Conservation (phyloP, 2,113 vertebrate genomes). For the Camelus dromedarius region DNA sequence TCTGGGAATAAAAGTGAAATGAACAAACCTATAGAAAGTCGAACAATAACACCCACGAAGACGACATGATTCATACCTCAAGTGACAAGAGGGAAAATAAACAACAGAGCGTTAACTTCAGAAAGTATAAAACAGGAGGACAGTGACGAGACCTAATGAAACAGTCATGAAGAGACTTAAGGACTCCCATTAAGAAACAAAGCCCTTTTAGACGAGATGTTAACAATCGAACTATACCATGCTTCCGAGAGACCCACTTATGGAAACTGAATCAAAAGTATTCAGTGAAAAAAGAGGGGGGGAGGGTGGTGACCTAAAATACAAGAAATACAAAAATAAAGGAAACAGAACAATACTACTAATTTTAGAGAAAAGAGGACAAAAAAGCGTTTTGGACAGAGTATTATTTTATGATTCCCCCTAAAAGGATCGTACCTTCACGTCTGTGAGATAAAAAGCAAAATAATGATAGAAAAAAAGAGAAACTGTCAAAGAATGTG, state of each 20-base stretch:
- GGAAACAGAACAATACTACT: not conserved
- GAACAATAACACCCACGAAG: not conserved
- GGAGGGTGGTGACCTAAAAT: not conserved
- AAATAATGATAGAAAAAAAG: not conserved
- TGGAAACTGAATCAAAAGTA: not conserved
- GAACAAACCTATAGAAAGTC: not conserved
- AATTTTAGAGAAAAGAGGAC: not conserved
- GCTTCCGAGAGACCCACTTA: not conserved
- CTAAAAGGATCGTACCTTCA: not conserved
- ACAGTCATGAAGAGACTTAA: not conserved
- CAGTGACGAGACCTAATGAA: not conserved
- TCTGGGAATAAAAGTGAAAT: not conserved
- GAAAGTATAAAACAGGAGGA: not conserved
- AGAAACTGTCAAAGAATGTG: not conserved
- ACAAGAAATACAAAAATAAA: not conserved
- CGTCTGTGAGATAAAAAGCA: not conserved
- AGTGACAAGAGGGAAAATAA: not conserved
- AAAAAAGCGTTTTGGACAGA: not conserved
- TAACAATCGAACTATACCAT: not conserved
- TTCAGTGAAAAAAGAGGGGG: not conserved
- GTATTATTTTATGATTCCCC: not conserved
- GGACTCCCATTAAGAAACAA: not conserved
- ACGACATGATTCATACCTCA: not conserved
- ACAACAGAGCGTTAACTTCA: not conserved
- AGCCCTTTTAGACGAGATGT: not conserved